Base-by-base conservation (phyloP, 2,113 vertebrate genomes). In the Nettapus auritus region DNA sequence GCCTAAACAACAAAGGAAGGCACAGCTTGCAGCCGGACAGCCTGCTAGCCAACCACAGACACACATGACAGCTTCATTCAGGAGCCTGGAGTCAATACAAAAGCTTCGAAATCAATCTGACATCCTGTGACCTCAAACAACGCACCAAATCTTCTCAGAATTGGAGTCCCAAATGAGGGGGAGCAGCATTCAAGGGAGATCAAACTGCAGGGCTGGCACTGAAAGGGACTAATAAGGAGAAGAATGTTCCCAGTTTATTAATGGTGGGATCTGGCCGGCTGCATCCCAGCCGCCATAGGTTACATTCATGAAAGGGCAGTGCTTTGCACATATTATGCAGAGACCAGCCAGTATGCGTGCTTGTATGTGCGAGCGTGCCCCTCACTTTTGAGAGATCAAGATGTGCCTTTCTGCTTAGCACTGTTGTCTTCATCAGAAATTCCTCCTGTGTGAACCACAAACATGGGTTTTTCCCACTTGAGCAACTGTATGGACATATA, bases 31-130 rank as follows among this genome's bases (percentile, higher is more conserved):
- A 98, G 98, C 97, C 98, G 97, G 98, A 98, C 98, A 98, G 98
- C 98, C 98, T 90, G 98, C 98, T 98, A 98, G 97, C 96, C 96
- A 98, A 98, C 97, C 98, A 96, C 96, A 98, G 98, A 98, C 98
- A 96, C 95, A 96, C 97, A 98, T 98, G 98, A 98, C 98, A 98
- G 98, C 98, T 99, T 99, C 98, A 99, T 98, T 98, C 98, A 98
- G 97, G 95, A 96, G 97, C 97, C 96, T 63, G 15, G 97, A 97
- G 94, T 96, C 97, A 93, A 97, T 97, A 98, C 98, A 98, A 98
- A 98, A 97, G 98, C 97, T 96, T 96, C 94, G 97, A 98, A 98
- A 98, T 98, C 98, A 98, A 98, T 98, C 98, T 97, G 97, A 98
- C 98, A 97, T 98, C 97, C 97, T 97, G 97, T 97, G 94, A 97